Percentiles rank a stretch among this genome's conserved stretches.
phyloP scores from a whole-genome alignment of 1,140 invertebrate species.

The Zaprionus taronus region DNA sequence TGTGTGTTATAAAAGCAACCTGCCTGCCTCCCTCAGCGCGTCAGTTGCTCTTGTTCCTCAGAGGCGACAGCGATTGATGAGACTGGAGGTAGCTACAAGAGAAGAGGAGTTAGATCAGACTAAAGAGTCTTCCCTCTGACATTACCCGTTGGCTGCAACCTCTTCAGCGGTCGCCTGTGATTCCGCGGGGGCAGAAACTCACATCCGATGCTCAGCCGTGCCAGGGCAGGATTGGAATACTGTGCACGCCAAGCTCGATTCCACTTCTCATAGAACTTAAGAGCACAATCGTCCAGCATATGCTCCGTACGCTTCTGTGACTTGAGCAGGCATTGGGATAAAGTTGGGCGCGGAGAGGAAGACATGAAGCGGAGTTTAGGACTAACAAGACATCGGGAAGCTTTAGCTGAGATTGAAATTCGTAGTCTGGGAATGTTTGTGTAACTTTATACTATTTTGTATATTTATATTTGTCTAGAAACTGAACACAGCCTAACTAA shows the following conservation, averaged over 20 bases:
- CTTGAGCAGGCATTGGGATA: conserved; percentile 4
- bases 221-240: conserved; percentile 33
- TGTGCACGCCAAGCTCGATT: conserved; percentile 45
- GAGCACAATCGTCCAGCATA: conserved; percentile 17
- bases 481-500: conserved; percentile 33
- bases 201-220: conserved; percentile 20
- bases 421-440: not conserved
- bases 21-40: not conserved
- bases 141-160: conserved; percentile 27
- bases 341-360: not conserved
- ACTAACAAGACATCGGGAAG: not conserved
- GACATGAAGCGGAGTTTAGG: not conserved
- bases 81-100: conserved; percentile 24
- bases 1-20: conserved; percentile 30
- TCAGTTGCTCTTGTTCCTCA: conserved; percentile 25
- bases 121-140: not conserved
- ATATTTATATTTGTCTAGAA: conserved; percentile 1
- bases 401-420: not conserved
- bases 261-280: conserved; percentile 47
- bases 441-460: not conserved
- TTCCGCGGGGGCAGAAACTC: conserved; percentile 31
- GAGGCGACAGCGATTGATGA: conserved; percentile 48
- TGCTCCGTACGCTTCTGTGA: conserved; percentile 1
- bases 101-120: not conserved
- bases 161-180: not conserved